Conservation (phyloP, 2,888 invertebrate genomes). For the Lasioglossum vierecki region DNA sequence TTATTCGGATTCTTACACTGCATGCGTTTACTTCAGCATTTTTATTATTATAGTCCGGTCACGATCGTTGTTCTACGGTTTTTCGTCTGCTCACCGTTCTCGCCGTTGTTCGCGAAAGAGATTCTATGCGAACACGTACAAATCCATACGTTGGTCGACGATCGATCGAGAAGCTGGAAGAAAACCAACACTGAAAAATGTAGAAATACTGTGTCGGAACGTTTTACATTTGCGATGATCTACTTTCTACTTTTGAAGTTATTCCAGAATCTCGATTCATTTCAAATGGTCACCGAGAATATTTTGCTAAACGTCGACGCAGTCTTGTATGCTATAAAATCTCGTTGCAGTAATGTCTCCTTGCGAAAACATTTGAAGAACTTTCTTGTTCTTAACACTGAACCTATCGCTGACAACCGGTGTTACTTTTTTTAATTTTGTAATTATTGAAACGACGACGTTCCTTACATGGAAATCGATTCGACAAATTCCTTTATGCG, state of each 20-base stretch:
- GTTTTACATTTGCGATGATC: background rate
- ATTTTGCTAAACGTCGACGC: background rate
- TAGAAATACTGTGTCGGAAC: background rate
- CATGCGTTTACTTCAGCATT: conserved; percentile 4
- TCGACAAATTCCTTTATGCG: too few species aligned
- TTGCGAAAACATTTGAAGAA: background rate
- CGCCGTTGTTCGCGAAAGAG: background rate
- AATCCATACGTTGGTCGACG: background rate
- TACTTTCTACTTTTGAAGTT: background rate
- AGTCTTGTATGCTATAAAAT: background rate
- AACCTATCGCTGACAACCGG: too few species aligned
- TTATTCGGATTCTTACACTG: background rate
- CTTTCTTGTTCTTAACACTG: background rate
- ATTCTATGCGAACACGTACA: background rate
- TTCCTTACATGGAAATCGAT: too few species aligned
- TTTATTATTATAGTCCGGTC: background rate
- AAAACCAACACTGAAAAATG: background rate
- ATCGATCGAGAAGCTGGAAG: background rate
- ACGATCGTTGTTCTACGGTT: background rate
- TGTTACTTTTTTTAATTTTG: too few species aligned
- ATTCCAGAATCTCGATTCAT: background rate
- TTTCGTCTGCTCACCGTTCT: background rate
- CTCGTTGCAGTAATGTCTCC: background rate
- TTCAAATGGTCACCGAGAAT: background rate
- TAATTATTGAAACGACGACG: too few species aligned